Percentiles rank a stretch among this genome's conserved stretches.
Evolutionary conservation across 2,113 vertebrate species (phyloP).

Genomic region (Tupaia chinensis): DNA sequence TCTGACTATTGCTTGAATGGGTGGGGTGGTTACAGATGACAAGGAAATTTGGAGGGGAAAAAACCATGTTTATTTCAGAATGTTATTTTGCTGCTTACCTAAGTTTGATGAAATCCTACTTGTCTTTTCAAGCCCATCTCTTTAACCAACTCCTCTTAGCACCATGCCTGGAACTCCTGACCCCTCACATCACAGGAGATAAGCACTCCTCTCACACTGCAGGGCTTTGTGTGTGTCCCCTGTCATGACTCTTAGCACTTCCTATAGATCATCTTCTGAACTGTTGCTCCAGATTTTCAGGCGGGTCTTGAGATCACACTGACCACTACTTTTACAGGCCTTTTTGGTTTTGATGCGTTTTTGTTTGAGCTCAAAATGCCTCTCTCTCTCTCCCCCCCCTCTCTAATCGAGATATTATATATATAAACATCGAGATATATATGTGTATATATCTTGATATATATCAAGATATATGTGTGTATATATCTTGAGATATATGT

Average conservation of each 20-base stretch:
- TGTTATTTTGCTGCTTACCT: not conserved
- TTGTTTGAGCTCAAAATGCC: too few relatives aligned
- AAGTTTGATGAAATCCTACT: not conserved
- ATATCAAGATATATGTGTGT: too few relatives aligned
- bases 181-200: not conserved
- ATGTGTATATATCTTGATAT: too few relatives aligned
- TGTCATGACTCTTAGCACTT: not conserved
- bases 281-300: not conserved
- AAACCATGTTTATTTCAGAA: not conserved
- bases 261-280: not conserved
- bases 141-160: not conserved
- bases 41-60: not conserved
- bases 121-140: not conserved
- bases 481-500: too few relatives aligned
- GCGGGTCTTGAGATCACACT: not conserved
- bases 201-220: accelerated
- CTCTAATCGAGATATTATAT: too few relatives aligned
- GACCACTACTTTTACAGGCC: not conserved
- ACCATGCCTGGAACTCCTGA: not conserved
- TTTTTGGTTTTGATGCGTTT: not conserved
- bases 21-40: not conserved
- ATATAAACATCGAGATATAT: too few relatives aligned
- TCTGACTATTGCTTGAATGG: not conserved
- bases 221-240: not conserved
- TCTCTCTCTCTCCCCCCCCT: too few relatives aligned